Conservation (phyloP, 2,888 invertebrate species). For the Hyposoter dolosus region DNA sequence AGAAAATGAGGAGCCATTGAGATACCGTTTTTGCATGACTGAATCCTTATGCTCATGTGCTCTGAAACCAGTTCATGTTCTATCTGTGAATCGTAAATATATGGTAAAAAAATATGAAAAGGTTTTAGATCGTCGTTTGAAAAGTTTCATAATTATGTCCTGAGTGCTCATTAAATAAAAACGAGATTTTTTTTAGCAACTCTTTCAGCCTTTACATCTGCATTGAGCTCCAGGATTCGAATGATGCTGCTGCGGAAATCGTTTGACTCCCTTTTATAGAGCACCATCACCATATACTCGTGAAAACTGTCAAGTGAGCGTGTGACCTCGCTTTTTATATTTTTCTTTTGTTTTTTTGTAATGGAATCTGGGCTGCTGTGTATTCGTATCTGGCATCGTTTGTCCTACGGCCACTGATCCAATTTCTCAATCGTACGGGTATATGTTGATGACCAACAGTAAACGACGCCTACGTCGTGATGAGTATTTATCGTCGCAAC, state of each 20-base stretch:
- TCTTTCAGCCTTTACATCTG: not conserved
- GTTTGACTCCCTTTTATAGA: conserved; percentile 48
- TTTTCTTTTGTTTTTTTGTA: conserved; percentile 22
- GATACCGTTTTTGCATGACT: conserved; percentile 53
- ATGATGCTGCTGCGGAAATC: conserved; percentile 22
- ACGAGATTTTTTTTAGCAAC: not conserved
- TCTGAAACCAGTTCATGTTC: conserved; percentile 29
- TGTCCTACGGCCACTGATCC: conserved; percentile 65
- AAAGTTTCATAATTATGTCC: conserved; percentile 49
- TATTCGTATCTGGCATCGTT: conserved; percentile 37
- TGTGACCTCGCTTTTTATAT: not conserved
- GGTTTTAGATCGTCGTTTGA: conserved; percentile 22
- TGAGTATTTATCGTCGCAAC: conserved; percentile 39
- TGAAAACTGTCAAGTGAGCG: conserved; percentile 11
- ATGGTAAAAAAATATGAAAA: not conserved
- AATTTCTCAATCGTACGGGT: conserved; percentile 49
- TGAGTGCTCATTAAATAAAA: conserved; percentile 54
- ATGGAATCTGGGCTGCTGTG: conserved; percentile 20
- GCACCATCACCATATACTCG: conserved; percentile 2
- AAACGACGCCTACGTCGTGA: conserved; percentile 28
- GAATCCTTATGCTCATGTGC: conserved; percentile 45
- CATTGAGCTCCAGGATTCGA: conserved; percentile 33
- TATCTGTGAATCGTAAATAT: conserved; percentile 14
- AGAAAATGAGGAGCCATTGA: conserved; percentile 19
- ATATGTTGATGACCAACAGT: conserved; percentile 51